Percentiles rank a stretch among this genome's conserved stretches.
These are phyloP conservation scores for Cyanocitta stelleri DNA, from an alignment of 2,113 vertebrate species.

Conservation along the genomic window DNA sequence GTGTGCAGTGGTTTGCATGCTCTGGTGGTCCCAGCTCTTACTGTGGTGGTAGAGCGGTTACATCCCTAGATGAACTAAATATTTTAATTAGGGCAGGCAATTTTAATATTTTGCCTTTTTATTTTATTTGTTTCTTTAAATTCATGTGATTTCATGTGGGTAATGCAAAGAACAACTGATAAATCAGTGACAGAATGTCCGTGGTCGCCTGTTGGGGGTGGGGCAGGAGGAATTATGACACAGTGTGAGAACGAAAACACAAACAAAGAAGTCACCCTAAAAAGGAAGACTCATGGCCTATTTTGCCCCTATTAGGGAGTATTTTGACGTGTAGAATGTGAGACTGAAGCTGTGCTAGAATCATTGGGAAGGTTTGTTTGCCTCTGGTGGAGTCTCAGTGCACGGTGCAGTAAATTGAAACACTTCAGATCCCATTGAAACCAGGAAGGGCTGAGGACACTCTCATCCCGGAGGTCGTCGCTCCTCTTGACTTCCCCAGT, in stretches of 20 bases:
- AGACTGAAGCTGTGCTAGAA: background rate
- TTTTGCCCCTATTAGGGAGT: background rate
- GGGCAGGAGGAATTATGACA: background rate
- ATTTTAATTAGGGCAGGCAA: background rate
- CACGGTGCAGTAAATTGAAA: background rate
- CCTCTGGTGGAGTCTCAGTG: background rate
- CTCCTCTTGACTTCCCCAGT: background rate
- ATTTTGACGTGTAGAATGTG: background rate
- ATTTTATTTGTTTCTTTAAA: no score
- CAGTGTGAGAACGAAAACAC: background rate
- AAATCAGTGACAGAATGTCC: background rate
- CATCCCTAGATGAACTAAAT: background rate
- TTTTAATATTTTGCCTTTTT: background rate
- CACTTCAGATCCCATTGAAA: background rate
- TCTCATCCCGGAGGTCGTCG: fast-evolving
- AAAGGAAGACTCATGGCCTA: no score
- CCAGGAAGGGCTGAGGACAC: background rate
- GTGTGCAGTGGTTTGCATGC: background rate
- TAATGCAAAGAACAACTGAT: background rate
- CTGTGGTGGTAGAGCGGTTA: background rate
- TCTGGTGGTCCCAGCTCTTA: background rate
- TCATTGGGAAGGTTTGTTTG: background rate
- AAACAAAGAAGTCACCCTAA: background rate
- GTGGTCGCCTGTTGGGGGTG: background rate
- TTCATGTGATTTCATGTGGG: background rate